Evolutionary conservation across 53 echinoderm and acorn worm species (phyloP).

Genomic region (Holothuria leucospilota): DNA sequence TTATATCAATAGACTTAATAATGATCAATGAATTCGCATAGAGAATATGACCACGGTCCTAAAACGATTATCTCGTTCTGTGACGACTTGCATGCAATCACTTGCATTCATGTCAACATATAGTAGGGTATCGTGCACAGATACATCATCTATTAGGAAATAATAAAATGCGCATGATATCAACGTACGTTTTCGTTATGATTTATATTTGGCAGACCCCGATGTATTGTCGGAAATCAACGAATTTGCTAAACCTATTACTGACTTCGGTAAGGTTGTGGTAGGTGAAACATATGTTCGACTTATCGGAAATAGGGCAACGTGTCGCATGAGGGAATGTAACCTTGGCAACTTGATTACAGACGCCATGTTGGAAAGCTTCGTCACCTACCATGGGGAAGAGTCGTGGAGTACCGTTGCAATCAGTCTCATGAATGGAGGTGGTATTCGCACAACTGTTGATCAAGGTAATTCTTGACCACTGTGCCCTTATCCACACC

Average conservation of each 20-base stretch:
- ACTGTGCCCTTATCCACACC: too few relatives aligned
- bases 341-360: constrained; percentile 51
- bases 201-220: background rate
- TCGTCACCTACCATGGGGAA: background rate
- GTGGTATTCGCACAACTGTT: constrained; percentile 22
- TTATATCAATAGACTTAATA: too few relatives aligned
- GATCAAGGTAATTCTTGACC: background rate
- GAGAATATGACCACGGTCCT: too few relatives aligned
- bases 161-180: too few relatives aligned
- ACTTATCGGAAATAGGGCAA: constrained; percentile 6
- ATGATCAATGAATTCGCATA: too few relatives aligned
- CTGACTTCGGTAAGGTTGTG: background rate
- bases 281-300: constrained; percentile 28
- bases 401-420: constrained; percentile 19
- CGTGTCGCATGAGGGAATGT: constrained; percentile 35
- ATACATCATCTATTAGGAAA: too few relatives aligned
- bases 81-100: too few relatives aligned
- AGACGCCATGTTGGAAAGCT: constrained; percentile 21
- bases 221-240: background rate
- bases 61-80: too few relatives aligned
- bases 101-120: too few relatives aligned
- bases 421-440: constrained; percentile 32
- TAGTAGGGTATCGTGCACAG: too few relatives aligned
- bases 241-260: background rate
- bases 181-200: background rate